Base-by-base conservation (phyloP, 2,797 vertebrate species). In the Micrastur ruficollis region DNA sequence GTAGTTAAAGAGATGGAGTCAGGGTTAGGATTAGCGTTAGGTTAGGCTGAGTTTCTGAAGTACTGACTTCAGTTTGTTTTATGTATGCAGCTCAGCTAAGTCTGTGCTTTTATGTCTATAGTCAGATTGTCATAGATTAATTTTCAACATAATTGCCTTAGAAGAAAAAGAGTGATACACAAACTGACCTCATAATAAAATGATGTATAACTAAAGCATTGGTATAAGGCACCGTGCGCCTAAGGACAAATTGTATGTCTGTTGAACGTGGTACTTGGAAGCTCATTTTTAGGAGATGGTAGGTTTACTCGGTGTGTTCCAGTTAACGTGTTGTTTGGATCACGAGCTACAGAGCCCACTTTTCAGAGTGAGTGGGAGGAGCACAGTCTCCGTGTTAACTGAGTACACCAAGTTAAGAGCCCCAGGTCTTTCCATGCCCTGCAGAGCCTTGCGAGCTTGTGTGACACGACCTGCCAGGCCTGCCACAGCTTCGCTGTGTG, bases 171-270 rank as follows among this genome's bases (percentile, higher is more conserved):
- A 90, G 53, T 31, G 52, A 42, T 74, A 62, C 61, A 74, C 81
- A 91, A 86, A 86, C 50, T 83, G 84, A 90, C 89, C 84, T 94
- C 84, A 31, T 81, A 88, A 86, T 79, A 87, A 87, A 95, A 82
- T 22, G 7, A 29, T 40, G 19, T 63, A 14, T 89, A 59, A 68
- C n/a, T 81, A 26, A 87, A 83, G 38, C 5, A 0, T 17, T 71
- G 55, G n/a, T 59, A 27, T 53, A 89, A 86, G 62, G 66, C 55
- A 88, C 16, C 8, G 3, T 22, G 46, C 50, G 46, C 27, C 19
- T 27, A 40, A 80, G 65, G 47, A 70, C 22, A 55, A 67, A 19
- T 12, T 23, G 12, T 50, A 4, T 50, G 26, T 56, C 78, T 82
- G 17, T 63, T 50, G 74, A 81, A 71, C 12, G 61, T 26, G 42